phyloP scores from a whole-genome alignment of 1,140 invertebrate genomes.

The Homalodisca vitripennis region DNA sequence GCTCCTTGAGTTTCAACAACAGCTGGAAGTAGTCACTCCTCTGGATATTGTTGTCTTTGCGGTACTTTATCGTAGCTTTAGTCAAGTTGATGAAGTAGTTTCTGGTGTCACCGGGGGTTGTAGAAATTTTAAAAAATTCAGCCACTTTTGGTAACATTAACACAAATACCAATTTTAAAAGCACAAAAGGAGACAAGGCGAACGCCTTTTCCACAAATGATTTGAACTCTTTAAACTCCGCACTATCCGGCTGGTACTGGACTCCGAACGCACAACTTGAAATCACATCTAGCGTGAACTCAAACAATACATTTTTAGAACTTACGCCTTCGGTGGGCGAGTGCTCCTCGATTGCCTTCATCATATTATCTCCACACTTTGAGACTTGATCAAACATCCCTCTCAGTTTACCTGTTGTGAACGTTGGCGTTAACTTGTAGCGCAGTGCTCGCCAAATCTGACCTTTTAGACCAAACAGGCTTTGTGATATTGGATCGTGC shows the following conservation, averaged over 20 bases:
- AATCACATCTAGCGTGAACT: constrained; percentile 41
- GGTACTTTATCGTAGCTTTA: too few species aligned
- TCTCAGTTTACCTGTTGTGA: constrained; percentile 53
- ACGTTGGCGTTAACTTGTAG: constrained; percentile 49
- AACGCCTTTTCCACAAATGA: constrained; percentile 1
- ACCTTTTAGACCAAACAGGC: constrained; percentile 51
- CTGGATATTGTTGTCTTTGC: too few species aligned
- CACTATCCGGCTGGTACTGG: constrained; percentile 35
- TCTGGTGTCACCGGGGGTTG: too few species aligned
- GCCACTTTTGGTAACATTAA: neutral
- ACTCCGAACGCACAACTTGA: constrained; percentile 42
- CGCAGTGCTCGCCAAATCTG: constrained; percentile 46
- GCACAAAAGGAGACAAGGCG: neutral
- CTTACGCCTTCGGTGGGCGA: constrained; percentile 37
- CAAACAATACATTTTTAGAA: constrained; percentile 22
- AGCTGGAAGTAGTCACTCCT: too few species aligned
- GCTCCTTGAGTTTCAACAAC: too few species aligned
- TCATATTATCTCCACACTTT: constrained; percentile 40
- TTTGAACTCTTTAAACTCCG: neutral
- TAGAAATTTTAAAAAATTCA: constrained; percentile 19
- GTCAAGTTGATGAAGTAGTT: too few species aligned
- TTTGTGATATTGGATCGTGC: constrained; percentile 39
- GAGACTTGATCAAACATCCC: constrained; percentile 51
- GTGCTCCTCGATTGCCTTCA: constrained; percentile 34
- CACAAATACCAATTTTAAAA: constrained; percentile 10